Base-by-base conservation (phyloP, 2,113 vertebrate genomes). In the Syngnathus floridae region DNA sequence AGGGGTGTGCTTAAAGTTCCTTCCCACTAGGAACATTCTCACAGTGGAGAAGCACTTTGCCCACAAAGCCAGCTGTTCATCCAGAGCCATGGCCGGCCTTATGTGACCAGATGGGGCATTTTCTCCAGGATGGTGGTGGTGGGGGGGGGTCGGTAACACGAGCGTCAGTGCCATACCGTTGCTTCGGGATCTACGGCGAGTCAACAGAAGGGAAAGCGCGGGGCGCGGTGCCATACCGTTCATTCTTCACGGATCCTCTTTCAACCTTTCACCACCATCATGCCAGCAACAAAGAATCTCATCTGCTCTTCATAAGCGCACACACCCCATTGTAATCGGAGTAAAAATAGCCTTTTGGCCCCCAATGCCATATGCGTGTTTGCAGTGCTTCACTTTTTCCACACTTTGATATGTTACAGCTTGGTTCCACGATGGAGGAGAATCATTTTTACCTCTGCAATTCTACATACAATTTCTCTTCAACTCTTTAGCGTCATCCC, bases 191-290 rank as follows among this genome's bases (percentile, higher is more conserved):
- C 56, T 74, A 49, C 72, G 66, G 68, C 61, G 73, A 74, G 73
- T 62, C 70, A 83, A 81, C 67, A 69, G 43, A 67, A 59, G 66
- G 69, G 62, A 7, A 43, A 36, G 65, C 45, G 35, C 58, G 56
- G 63, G 61, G 73, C 64, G 56, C 13, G 38, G 68, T 77, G 73
- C 45, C 67, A 85, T 88, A 51, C 69, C 60, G 71, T 22, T 74
- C 75, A 74, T 87, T 80, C 81, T 74, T 69, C 49, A 13, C 51
- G 56, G 82, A 74, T 86, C 76, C 38, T 43, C 70, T 85, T 85
- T 82, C 67, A 65, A 8, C 26, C 52, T 26, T 6, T 71, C 49
- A 36, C 73, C 52, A 67, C 55, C 71, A 65, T 19, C 60, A 57
- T 66, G 13, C 48, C 52, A n/a, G 21, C 11, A 72, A 55, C 19